Evolutionary conservation across 2,797 vertebrate species (phyloP).

Genomic region (Hoplostethus atlanticus): DNA sequence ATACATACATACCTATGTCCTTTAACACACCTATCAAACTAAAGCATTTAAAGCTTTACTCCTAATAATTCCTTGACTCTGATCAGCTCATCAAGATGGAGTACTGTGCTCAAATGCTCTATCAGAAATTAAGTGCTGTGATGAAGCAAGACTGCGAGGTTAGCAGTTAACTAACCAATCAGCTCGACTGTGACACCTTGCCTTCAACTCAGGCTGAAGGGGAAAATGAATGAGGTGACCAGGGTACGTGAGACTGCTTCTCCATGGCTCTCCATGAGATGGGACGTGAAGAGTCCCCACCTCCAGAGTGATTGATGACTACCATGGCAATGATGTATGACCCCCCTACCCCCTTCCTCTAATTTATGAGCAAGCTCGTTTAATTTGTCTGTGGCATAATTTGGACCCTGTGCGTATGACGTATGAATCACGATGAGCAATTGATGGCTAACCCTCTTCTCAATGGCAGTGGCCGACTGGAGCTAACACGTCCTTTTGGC

Average conservation of each 20-base stretch:
- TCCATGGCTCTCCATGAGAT: conserved; percentile 52
- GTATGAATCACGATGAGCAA: conserved; percentile 65
- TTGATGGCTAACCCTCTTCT: conserved; percentile 67
- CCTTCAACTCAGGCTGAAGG: conserved; percentile 39
- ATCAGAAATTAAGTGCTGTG: conserved; percentile 47
- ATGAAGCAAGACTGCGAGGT: conserved; percentile 52
- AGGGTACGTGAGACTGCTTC: conserved; percentile 47
- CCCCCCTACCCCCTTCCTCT: conserved; percentile 55
- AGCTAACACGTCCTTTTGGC: conserved; percentile 77
- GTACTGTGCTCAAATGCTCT: conserved; percentile 30
- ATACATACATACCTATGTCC: neutral
- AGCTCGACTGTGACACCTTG: conserved; percentile 39
- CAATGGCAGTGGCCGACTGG: conserved; percentile 61
- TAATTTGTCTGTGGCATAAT: conserved; percentile 82
- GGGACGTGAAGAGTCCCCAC: conserved; percentile 56
- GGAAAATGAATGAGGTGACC: conserved; percentile 25
- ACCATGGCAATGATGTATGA: conserved; percentile 75
- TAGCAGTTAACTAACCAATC: conserved; percentile 42
- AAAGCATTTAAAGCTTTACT: neutral
- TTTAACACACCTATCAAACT: neutral
- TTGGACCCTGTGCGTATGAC: conserved; percentile 72
- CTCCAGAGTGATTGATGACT: conserved; percentile 78
- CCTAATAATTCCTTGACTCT: neutral
- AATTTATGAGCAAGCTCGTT: conserved; percentile 82
- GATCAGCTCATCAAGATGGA: neutral